Evolutionary conservation across 2,797 vertebrate genomes (phyloP), one percentile per base, ranked within the genome.

Genomic region (Acanthurus leucopareius): DNA sequence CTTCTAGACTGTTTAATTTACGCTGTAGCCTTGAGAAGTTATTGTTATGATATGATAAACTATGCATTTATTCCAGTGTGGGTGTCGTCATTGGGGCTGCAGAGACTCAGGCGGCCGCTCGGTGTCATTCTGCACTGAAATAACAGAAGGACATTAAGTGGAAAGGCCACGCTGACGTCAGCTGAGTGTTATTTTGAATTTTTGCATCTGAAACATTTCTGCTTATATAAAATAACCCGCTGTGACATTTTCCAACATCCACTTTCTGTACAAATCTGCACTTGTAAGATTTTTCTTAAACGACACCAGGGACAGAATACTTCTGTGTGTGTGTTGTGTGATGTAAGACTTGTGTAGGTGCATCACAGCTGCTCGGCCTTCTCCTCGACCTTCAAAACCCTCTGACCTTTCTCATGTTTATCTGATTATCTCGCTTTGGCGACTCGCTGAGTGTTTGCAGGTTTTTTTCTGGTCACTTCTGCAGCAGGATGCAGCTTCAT

Each of bases 61-160:
- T 94, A 94, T 94, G 93, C 93, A 94, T 93, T 88, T 92, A 92
- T 76, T 93, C 91, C 87, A 80, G 48, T 49, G 69, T 89, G 79
- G 51, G 82, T 89, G 83, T 90, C 45, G 32, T 91, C 71, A 80
- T 91, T 92, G 4, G 65, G 58, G 10, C 11, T 32, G 66, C 25
- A 44, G 38, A 35, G 3, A 59, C 4, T 9, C 69, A 16, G 66
- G 7, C 17, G 63, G 52, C 17, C 32, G 22, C 3, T 11, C 25
- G 51, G 16, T n/a, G 48, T 71, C 22, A 8, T 53, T 58, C 45
- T 47, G 22, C 10, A 5, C 54, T 59, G 35, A 75, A n/a, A 48
- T 17, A 72, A 59, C 17, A n/a, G 65, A n/a, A 48, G 17, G 57
- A 54, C 14, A 17, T 72, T 77, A 10, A 17, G 7, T 40, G 54